These are phyloP conservation scores for Halcyon chelicuti DNA, from an alignment of 2,797 vertebrate genomes.

Conservation along the genomic window DNA sequence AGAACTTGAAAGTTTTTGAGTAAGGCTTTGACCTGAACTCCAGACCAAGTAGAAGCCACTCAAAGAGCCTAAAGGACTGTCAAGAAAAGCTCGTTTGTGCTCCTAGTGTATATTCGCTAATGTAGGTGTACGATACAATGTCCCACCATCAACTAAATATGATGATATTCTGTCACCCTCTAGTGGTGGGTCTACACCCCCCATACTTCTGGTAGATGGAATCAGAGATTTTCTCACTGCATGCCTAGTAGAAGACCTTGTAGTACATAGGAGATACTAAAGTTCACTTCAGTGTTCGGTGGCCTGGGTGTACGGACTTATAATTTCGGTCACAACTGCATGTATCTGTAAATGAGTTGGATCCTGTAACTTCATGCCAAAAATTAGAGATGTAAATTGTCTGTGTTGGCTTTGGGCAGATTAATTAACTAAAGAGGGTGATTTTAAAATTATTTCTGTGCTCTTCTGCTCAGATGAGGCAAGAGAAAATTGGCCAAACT, in stretches of 20 bases:
- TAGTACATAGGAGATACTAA: not conserved
- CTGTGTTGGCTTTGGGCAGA: not conserved
- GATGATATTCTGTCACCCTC: constrained; percentile 56
- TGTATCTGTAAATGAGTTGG: not conserved
- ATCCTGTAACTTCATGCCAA: not conserved
- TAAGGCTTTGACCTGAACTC: not conserved
- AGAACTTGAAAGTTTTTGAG: not conserved
- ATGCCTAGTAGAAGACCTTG: not conserved
- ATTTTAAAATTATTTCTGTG: not conserved
- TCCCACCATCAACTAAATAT: not conserved
- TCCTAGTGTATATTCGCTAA: not conserved
- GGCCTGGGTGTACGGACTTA: not conserved
- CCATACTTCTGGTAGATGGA: not conserved
- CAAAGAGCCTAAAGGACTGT: not conserved
- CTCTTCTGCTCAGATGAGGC: not conserved
- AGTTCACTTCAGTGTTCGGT: not conserved
- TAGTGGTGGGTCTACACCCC: constrained; percentile 21
- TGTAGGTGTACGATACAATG: not conserved
- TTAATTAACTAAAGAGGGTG: not conserved
- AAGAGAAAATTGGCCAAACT: not conserved
- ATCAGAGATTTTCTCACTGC: not conserved
- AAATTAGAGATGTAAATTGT: not conserved
- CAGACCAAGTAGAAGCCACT: not conserved
- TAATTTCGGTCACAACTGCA: not conserved
- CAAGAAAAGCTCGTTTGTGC: not conserved